Conservation (phyloP, 37 sponge, comb jelly and placozoan genomes). For the Hexactinellida sp. region DNA sequence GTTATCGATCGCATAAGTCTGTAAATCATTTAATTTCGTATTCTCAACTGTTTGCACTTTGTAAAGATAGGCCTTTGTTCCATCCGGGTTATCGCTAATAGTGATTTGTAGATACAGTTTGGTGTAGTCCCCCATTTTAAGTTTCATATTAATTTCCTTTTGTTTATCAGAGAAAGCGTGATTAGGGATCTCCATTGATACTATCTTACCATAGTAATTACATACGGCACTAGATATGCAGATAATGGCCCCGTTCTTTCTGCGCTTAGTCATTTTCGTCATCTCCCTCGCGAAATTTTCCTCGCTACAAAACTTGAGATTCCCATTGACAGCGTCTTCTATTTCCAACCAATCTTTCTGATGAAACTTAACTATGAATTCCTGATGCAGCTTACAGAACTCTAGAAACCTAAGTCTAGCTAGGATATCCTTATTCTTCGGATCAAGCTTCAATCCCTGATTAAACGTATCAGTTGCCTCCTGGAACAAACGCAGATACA, state of each 20-base stretch:
- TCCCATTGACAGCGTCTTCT: neutral
- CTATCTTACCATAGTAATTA: neutral
- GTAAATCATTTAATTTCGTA: neutral
- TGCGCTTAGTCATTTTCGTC: neutral
- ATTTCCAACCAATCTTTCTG: neutral
- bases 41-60: neutral
- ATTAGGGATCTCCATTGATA: slow-evolving; percentile 12
- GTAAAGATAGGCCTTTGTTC: neutral
- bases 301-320: neutral
- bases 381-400: neutral
- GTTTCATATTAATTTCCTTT: neutral
- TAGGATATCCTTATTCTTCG: neutral
- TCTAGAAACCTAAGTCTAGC: neutral
- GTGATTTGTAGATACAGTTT: neutral
- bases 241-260: neutral
- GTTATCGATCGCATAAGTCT: neutral
- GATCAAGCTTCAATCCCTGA: neutral
- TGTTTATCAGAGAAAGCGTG: neutral
- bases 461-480: neutral
- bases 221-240: neutral
- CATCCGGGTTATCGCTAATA: neutral
- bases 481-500: neutral
- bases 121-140: neutral
- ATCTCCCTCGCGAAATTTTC: neutral
- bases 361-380: neutral